A percentile compares a stretch with the other conserved stretches of the same genome.
Conservation (phyloP, 2,888 invertebrate genomes). For the Aphodius granarius region DNA sequence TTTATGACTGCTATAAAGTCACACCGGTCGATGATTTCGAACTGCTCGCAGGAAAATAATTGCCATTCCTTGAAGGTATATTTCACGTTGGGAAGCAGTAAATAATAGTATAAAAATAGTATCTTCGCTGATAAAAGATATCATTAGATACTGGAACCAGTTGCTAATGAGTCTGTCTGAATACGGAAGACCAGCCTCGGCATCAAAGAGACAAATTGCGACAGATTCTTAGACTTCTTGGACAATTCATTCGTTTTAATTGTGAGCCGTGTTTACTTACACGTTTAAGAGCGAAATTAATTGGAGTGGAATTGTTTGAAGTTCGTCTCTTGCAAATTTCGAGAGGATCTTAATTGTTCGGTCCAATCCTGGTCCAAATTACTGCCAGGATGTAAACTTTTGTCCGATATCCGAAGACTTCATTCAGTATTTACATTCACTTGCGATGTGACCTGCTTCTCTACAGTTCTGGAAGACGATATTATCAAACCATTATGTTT, state of each 20-base stretch:
- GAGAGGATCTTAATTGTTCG: not conserved
- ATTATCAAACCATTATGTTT: no score
- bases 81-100: not conserved
- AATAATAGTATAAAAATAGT: not conserved
- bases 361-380: not conserved
- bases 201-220: not conserved
- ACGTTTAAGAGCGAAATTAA: not conserved
- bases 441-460: no score
- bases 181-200: not conserved
- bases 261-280: not conserved
- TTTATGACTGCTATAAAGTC: not conserved
- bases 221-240: not conserved
- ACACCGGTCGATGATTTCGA: not conserved
- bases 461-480: no score
- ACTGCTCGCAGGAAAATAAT: not conserved
- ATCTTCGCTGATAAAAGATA: no score
- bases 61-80: not conserved
- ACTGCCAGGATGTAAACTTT: not conserved
- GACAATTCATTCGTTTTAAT: not conserved
- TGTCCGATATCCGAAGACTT: not conserved
- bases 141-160: no score
- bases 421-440: no score
- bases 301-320: not conserved
- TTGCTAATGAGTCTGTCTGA: not conserved
- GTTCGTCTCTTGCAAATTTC: not conserved